These are phyloP conservation scores for Tachina grossa DNA, from an alignment of 2,888 invertebrate genomes.

Conservation along the genomic window DNA sequence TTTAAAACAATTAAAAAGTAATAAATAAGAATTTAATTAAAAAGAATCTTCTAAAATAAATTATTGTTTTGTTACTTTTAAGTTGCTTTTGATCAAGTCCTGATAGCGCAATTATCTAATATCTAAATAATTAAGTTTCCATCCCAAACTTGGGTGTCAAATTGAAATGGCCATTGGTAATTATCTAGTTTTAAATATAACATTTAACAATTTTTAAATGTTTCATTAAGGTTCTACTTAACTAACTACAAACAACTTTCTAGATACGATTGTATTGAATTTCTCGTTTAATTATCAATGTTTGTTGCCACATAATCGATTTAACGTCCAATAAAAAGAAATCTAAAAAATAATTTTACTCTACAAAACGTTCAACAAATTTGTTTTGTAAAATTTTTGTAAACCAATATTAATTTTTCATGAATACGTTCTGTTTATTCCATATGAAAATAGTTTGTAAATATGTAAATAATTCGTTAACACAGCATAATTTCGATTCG, in stretches of 20 bases:
- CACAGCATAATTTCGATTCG: not conserved
- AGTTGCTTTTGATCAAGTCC: slow-evolving; percentile 22
- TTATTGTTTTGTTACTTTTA: slow-evolving; percentile 13
- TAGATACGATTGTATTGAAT: slow-evolving; percentile 6
- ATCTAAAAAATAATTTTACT: too few relatives aligned
- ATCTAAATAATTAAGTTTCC: slow-evolving; percentile 31
- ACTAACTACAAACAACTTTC: slow-evolving; percentile 65
- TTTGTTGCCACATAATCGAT: not conserved
- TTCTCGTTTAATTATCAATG: slow-evolving; percentile 13
- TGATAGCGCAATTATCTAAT: slow-evolving; percentile 54
- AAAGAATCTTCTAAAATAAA: slow-evolving; percentile 8
- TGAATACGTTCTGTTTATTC: too few relatives aligned
- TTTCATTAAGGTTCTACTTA: slow-evolving; percentile 55
- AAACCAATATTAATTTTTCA: too few relatives aligned
- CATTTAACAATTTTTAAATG: slow-evolving; percentile 51
- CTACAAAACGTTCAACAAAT: too few relatives aligned
- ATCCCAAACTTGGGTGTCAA: slow-evolving; percentile 29
- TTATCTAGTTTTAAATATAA: slow-evolving; percentile 52
- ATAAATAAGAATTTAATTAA: not conserved
- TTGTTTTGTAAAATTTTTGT: too few relatives aligned
- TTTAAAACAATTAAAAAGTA: slow-evolving; percentile 3
- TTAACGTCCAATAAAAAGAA: too few relatives aligned
- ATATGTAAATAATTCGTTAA: not conserved
- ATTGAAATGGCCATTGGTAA: slow-evolving; percentile 48
- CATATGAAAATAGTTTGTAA: not conserved